Base-by-base conservation (phyloP, 2,888 invertebrate genomes). In the Ormyrus thymus region DNA sequence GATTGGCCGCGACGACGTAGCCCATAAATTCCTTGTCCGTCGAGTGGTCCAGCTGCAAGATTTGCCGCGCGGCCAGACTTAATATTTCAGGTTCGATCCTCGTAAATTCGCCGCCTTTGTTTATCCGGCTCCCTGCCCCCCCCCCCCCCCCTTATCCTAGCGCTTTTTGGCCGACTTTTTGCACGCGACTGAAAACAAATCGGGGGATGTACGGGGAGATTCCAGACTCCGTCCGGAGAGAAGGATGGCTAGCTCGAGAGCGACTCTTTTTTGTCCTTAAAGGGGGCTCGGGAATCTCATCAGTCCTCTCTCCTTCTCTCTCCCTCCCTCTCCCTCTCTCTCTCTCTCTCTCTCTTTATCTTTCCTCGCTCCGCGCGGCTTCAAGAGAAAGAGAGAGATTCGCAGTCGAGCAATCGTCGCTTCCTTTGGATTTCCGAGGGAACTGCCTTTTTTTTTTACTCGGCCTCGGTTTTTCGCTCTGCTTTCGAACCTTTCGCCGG, bases 11-110 rank as follows among this genome's bases (percentile, higher is more conserved):
- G 70, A 97, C 96, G 69, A 96, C 94, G 84, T 94, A 92, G 7
- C 97, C 96, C 92, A 96, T 94, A 86, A 95, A 94, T 90, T 95
- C 95, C 89, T 96, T 96, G 82, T 94, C 94, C 7, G 96, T 94
- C 48, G 92, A 92, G 73, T 94, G 94, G 90, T 96, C 95, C 90
- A 97, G 90, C 96, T 97, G 91, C 10, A 48, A 55, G 62, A 45
- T 65, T 58, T 43, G 43, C 10, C 7, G 15, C 70, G 11, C 15
- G 11, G 2, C 53, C 43, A 9, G 53, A 71, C 78, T 81, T 64
- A 64, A 72, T 78, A 78, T 51, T 75, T 81, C 72, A 71, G 46
- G 15, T 73, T 78, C 78, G 81, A 78, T 72, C 76, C 75, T 82
- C 76, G 80, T 80, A 81, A 77, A 79, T 81, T 69, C 71, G 29